phyloP scores from a whole-genome alignment of 2,797 vertebrate genomes.

The Eutrigla gurnardus region DNA sequence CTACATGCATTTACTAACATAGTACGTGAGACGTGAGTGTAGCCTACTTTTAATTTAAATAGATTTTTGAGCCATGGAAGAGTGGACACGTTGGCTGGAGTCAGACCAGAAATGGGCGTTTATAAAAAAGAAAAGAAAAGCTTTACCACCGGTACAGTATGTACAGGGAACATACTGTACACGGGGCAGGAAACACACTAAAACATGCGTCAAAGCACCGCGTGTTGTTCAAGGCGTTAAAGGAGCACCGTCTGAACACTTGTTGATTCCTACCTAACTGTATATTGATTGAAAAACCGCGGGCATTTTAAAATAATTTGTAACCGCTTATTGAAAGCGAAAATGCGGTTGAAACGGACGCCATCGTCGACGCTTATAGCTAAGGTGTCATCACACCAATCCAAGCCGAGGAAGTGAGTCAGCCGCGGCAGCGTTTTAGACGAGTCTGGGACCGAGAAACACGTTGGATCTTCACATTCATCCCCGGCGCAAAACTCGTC shows the following conservation, averaged over 20 bases:
- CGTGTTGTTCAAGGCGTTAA: neutral
- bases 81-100: neutral
- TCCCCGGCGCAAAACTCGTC: slow-evolving; percentile 37
- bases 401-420: neutral
- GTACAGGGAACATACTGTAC: neutral
- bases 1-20: neutral
- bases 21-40: neutral
- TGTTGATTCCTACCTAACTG: no score
- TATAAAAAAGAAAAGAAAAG: no score
- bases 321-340: neutral
- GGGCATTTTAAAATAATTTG: neutral
- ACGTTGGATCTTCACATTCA: slow-evolving; percentile 61
- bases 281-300: neutral
- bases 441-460: neutral
- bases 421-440: neutral
- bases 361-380: neutral
- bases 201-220: neutral
- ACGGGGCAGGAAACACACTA: neutral
- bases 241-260: neutral
- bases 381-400: neutral
- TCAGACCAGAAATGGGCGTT: neutral
- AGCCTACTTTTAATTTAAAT: neutral
- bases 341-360: neutral
- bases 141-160: neutral
- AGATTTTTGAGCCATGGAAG: neutral